Base-by-base conservation (phyloP, 2,113 vertebrate species). In the Lethenteron reissneri region DNA sequence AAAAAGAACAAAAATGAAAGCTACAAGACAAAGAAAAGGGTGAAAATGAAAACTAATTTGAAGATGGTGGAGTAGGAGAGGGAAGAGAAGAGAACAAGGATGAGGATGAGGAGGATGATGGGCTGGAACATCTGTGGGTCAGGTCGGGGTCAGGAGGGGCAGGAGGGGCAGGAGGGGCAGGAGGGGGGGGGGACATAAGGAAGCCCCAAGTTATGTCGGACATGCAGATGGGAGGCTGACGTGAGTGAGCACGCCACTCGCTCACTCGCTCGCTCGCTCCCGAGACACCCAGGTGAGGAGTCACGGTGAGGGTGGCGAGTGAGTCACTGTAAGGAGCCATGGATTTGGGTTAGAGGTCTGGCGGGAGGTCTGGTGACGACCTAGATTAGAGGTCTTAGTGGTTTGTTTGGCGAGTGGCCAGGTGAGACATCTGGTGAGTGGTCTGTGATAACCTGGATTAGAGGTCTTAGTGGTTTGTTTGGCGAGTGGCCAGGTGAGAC, bases 131-230 rank as follows among this genome's bases (percentile, higher is more conserved):
- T 85, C 86, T 86, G 85, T 80, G 25, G 25, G 25, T n/a, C 25
- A 25, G 64, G 64, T 68, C 25, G 64, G 64, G 64, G 64, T n/a
- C n/a, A 2, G 64, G 64, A 85, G 84, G 79, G 86, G 81, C 83
- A 88, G 81, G 79, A 87, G 83, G 86, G 89, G 87, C 85, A 85
- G 84, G 85, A 88, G 78, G 79, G n/a, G n/a, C n/a, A n/a, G n/a
- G n/a, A n/a, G n/a, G 87, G 82, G 84, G 84, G 85, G 81, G 84
- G 90, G 85, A 86, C 88, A 82, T 86, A 85, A 86, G 86, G 85
- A 80, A 81, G 81, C 81, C 79, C 84, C 81, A 78, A 68, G 25
- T 17, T n/a, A 68, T 9, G 64, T 68, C n/a, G 64, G 25, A 68
- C n/a, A n/a, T 11, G 64, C n/a, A 78, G 77, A 76, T 81, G 76